Evolutionary conservation across 2,888 invertebrate genomes (phyloP).

Genomic region (Xanthorhoe spadicearia): DNA sequence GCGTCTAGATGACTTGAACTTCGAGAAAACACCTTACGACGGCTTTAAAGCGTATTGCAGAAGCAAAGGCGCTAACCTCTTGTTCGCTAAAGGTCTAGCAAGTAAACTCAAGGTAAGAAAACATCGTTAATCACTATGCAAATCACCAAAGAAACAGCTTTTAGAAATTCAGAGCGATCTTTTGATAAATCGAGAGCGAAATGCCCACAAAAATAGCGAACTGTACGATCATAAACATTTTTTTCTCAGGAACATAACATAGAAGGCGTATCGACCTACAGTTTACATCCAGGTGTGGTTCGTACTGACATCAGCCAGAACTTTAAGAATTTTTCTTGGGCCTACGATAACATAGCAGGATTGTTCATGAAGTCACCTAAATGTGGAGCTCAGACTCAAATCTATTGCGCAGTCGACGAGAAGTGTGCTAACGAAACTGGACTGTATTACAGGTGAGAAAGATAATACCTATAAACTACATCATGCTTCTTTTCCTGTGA

Average conservation of each 20-base stretch:
- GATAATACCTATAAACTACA: not conserved
- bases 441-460: conserved; percentile 77
- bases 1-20: conserved; percentile 89
- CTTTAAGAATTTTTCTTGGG: conserved; percentile 81
- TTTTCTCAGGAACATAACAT: conserved; percentile 61
- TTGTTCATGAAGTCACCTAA: conserved; percentile 83
- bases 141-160: not conserved
- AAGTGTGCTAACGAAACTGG: conserved; percentile 84
- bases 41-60: conserved; percentile 88
- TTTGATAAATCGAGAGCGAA: too few species aligned
- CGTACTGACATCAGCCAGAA: conserved; percentile 87
- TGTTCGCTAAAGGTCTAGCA: conserved; percentile 89
- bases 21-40: conserved; percentile 86
- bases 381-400: conserved; percentile 90
- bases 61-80: conserved; percentile 91
- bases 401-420: conserved; percentile 88
- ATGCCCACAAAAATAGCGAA: too few species aligned
- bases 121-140: not conserved
- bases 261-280: conserved; percentile 83
- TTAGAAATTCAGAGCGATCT: too few species aligned
- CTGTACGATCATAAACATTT: not conserved
- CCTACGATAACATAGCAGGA: conserved; percentile 62
- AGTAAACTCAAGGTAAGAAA: conserved; percentile 83
- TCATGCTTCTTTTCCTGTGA: too few species aligned
- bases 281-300: conserved; percentile 87